Base-by-base conservation (phyloP, 2,797 vertebrate genomes). In the Sorex maritimensis region DNA sequence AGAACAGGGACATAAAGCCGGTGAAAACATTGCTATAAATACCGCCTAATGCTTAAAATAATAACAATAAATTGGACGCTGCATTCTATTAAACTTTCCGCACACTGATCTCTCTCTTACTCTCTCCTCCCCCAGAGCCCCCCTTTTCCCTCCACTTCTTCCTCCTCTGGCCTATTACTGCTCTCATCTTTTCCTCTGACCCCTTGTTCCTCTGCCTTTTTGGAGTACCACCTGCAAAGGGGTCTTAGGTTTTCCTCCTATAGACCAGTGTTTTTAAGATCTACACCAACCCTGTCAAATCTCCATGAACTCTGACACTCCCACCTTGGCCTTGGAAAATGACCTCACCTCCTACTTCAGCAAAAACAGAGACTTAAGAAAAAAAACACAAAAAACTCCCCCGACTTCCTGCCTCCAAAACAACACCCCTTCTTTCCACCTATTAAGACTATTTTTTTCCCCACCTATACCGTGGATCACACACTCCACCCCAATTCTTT, bases 361-460 rank as follows among this genome's bases (percentile, higher is more conserved):
- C 19, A 61, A 93, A 96, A 96, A 95, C 38, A 55, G 15, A 55
- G 15, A 55, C 15, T 55, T 55, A 55, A 12, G 3, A 55, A 55
- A 9, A 55, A 55, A 55, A 91, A 58, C 93, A 92, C 80, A 55
- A 55, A 91, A 58, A 94, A 92, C 80, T 81, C 77, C 88, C 88
- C 72, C 2, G 0, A 85, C 55, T 95, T 97, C 95, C 96, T 97
- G 88, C 19, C 81, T 92, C 52, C 89, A 88, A 92, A 94, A 90
- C 80, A 95, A 83, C 61, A 94, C 55, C 88, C 86, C 80, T 95
- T 61, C 88, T 93, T 95, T 95, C 87, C 79, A 93, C 83, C 85
- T 80, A 82, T 72, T 82, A 90, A 98, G 95, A 95, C 95, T 46
- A 81, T 87, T 92, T 88, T 95, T 85, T 77, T 44, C 52, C 52